Evolutionary conservation across 2,113 vertebrate species (phyloP).

Genomic region (Colistium nudipinnis): DNA sequence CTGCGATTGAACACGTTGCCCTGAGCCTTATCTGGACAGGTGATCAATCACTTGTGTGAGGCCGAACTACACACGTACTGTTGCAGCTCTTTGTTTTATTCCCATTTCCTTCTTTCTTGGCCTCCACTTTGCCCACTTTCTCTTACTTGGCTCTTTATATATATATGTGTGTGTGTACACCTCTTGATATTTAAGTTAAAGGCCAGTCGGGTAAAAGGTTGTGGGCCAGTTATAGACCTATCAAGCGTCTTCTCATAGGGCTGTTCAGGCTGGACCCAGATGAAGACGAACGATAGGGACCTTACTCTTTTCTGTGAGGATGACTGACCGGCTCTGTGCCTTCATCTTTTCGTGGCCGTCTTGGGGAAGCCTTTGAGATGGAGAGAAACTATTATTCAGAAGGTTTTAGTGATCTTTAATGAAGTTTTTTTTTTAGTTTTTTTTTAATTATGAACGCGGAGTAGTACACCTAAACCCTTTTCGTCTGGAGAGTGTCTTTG

Average conservation of each 20-base stretch:
- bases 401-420: conserved; percentile 34
- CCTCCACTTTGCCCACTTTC: conserved; percentile 1
- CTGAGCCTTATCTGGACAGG: conserved; percentile 33
- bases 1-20: conserved; percentile 36
- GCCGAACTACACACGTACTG: neutral
- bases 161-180: conserved; percentile 12
- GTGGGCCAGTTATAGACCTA: neutral
- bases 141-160: neutral
- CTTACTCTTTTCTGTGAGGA: conserved; percentile 2
- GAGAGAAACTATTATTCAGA: conserved; percentile 18
- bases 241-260: conserved; percentile 11
- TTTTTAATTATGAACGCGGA: neutral
- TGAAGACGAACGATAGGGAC: conserved; percentile 24
- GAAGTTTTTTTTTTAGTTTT: conserved; percentile 29
- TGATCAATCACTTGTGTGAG: conserved; percentile 24
- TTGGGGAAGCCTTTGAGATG: conserved; percentile 5
- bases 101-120: neutral
- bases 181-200: neutral
- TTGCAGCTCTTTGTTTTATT: neutral
- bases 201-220: neutral
- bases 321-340: conserved; percentile 4
- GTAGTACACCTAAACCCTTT: conserved; percentile 15
- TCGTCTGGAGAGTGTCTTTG: conserved; percentile 6
- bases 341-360: conserved; percentile 34
- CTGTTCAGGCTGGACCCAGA: conserved; percentile 20